Base-by-base conservation (phyloP, 2,797 vertebrate genomes). In the Malurus splendens region DNA sequence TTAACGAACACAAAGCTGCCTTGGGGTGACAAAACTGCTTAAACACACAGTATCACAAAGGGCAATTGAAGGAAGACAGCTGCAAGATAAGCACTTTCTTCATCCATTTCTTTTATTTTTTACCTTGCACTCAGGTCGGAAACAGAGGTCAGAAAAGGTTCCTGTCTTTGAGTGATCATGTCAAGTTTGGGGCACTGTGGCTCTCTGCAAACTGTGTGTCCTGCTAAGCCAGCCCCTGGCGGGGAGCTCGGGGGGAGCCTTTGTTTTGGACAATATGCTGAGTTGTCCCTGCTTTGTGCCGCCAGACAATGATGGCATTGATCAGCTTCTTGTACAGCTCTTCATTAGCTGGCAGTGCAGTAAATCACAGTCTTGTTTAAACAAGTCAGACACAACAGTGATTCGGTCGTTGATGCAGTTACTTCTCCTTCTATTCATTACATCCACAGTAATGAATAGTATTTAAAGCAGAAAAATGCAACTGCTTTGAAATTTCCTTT, bases 271-370 rank as follows among this genome's bases (percentile, higher is more conserved):
- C 78, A 88, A 80, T 78, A 54, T 93, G 94, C 93, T 92, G 92
- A 85, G 80, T 80, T 65, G 81, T 75, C 81, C 75, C 65, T 70
- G 82, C 91, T 88, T 80, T 94, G 85, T 90, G 86, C 90, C 76
- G 73, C 80, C 80, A 67, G 88, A 90, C 80, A 88, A 72, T 66
- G 82, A 67, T 67, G 74, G 76, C 93, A 94, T 95, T 93, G 95
- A 95, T 93, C 86, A 93, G 86, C 80, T 83, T 33, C 89, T 75
- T 91, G 85, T 92, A 87, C 15, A 2, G 90, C 90, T 92, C 95
- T 95, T 95, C 94, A 90, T 94, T 95, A 95, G 89, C 76, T 87
- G 66, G 76, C 84, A 89, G 84, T 11, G 67, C 79, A 93, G 91
- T 90, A 92, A 94, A 94, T 95, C 92, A 93, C 24, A 10, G 66